These are phyloP conservation scores for Octopus sinensis DNA, from an alignment of 1,140 invertebrate species.

Conservation along the genomic window DNA sequence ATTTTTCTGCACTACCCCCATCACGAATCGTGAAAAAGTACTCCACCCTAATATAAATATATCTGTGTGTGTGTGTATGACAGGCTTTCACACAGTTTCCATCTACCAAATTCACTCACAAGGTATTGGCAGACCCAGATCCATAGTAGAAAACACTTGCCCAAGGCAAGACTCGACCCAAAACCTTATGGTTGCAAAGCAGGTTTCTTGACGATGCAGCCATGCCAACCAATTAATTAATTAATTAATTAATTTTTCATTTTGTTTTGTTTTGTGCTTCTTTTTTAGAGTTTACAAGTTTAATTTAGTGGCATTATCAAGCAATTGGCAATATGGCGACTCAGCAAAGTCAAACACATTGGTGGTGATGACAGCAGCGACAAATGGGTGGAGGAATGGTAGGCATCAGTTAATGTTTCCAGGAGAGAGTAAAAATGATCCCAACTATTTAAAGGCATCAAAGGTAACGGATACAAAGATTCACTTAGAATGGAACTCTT, in stretches of 20 bases:
- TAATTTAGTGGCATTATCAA: conserved; percentile 51
- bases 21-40: too few relatives aligned
- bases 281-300: conserved; percentile 52
- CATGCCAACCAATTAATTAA: too few relatives aligned
- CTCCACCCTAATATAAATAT: too few relatives aligned
- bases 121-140: too few relatives aligned
- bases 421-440: conserved; percentile 35
- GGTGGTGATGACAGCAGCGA: conserved; percentile 41
- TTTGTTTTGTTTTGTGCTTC: conserved; percentile 9
- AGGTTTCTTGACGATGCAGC: too few relatives aligned
- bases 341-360: conserved; percentile 52
- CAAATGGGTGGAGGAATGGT: conserved; percentile 19
- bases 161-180: too few relatives aligned
- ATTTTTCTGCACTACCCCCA: too few relatives aligned
- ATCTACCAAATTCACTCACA: too few relatives aligned
- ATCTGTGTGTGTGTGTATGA: too few relatives aligned
- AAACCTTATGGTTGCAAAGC: too few relatives aligned
- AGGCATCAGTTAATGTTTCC: conserved; percentile 23
- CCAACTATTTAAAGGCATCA: conserved; percentile 48
- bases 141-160: too few relatives aligned
- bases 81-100: too few relatives aligned
- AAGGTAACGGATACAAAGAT: conserved; percentile 49
- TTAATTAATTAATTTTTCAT: background rate
- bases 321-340: conserved; percentile 42
- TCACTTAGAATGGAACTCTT: conserved; percentile 53